Percentiles rank a stretch among this genome's conserved stretches.
Evolutionary conservation across 2,113 vertebrate genomes (phyloP).

Genomic region (Amphilophus citrinellus): DNA sequence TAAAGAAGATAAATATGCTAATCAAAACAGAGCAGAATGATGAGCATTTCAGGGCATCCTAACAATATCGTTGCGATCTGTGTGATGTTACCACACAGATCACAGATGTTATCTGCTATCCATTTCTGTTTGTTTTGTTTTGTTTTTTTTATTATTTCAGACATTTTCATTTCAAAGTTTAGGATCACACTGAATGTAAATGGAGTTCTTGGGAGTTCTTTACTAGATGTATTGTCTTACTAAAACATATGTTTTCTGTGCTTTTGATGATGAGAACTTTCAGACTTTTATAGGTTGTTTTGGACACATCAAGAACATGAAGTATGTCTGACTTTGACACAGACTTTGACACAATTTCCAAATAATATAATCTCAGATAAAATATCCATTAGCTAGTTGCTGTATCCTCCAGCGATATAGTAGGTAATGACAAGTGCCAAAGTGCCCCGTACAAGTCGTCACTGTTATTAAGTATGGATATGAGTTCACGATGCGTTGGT

Average conservation of each 20-base stretch:
- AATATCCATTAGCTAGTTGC: conserved; percentile 19
- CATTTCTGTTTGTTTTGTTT: conserved; percentile 24
- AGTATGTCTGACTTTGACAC: conserved; percentile 32
- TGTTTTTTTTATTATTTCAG: background rate
- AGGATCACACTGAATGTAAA: conserved; percentile 76
- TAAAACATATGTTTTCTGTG: conserved; percentile 53
- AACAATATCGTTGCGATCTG: conserved; percentile 38
- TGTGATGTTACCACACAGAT: conserved; percentile 40
- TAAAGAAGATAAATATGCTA: conserved; percentile 70
- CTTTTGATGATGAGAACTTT: conserved; percentile 58
- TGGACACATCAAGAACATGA: conserved; percentile 30
- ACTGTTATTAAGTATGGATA: conserved; percentile 19
- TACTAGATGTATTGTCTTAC: conserved; percentile 63
- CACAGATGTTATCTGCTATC: conserved; percentile 38
- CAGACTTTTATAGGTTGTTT: conserved; percentile 46
- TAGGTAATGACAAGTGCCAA: conserved; percentile 59
- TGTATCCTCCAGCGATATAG: conserved; percentile 41
- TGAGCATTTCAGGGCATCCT: conserved; percentile 73
- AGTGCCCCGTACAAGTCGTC: conserved; percentile 46
- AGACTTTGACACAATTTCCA: conserved; percentile 48
- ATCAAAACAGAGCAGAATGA: conserved; percentile 79
- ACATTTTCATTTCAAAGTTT: conserved; percentile 35
- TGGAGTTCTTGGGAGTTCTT: conserved; percentile 49
- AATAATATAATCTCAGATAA: conserved; percentile 22
- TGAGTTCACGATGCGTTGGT: conserved; percentile 33